A percentile compares a stretch with the other conserved stretches of the same genome.
Evolutionary conservation across 1,140 invertebrate genomes (phyloP).

Genomic region (Ceratosolen solmsi): DNA sequence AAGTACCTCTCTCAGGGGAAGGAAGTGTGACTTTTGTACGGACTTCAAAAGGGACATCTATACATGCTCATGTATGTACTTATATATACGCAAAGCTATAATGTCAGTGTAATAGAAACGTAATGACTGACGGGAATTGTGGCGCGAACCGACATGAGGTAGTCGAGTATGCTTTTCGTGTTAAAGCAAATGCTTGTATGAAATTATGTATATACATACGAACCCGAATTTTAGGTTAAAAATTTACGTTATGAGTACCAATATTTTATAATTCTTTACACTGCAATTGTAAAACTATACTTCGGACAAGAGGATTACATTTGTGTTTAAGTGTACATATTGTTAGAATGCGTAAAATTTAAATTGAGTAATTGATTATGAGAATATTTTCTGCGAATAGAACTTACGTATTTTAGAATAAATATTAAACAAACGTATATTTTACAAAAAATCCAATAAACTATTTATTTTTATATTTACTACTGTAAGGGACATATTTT

Average conservation of each 20-base stretch:
- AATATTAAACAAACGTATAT: too few relatives aligned
- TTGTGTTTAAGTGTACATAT: not conserved
- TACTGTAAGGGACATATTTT: too few relatives aligned
- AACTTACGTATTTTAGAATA: too few relatives aligned
- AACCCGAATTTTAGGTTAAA: not conserved
- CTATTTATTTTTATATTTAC: too few relatives aligned
- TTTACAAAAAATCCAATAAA: too few relatives aligned
- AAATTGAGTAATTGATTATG: not conserved
- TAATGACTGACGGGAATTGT: conserved; percentile 45
- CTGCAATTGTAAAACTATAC: conserved; percentile 1
- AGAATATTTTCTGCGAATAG: not conserved
- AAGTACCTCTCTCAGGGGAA: conserved; percentile 43
- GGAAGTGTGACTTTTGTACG: conserved; percentile 51
- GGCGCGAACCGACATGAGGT: conserved; percentile 26
- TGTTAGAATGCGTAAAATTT: not conserved
- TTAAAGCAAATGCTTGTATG: conserved; percentile 15
- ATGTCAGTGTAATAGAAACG: conserved; percentile 42
- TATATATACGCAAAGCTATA: not conserved
- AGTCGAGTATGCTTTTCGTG: conserved; percentile 15
- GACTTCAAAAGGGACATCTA: conserved; percentile 47
- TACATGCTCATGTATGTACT: not conserved
- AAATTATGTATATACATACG: conserved; percentile 33
- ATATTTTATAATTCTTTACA: conserved; percentile 13
- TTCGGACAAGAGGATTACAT: not conserved
- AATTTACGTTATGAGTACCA: not conserved